phyloP scores from a whole-genome alignment of 2,888 invertebrate genomes.

The Pegoplata infirma region DNA sequence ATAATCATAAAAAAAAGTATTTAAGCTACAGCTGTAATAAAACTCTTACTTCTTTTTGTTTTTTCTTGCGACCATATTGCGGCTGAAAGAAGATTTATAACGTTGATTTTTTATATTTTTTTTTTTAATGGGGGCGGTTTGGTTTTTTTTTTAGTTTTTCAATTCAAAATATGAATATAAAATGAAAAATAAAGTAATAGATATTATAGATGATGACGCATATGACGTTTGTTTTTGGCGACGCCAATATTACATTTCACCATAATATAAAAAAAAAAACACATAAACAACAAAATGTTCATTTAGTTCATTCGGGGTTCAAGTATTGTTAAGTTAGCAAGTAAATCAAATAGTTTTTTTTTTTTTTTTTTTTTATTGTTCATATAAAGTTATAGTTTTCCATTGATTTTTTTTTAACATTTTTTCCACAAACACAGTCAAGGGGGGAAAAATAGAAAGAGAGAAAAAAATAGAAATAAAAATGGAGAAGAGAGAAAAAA shows the following conservation, averaged over 20 bases:
- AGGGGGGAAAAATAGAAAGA: conserved; percentile 68
- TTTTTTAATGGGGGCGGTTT: conserved; percentile 36
- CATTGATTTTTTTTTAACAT: conserved; percentile 11
- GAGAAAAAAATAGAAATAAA: conserved; percentile 71
- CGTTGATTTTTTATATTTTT: conserved; percentile 55
- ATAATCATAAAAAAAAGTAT: conserved; percentile 17
- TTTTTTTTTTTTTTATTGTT: not conserved
- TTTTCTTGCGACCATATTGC: conserved; percentile 95
- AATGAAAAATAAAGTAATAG: conserved; percentile 1
- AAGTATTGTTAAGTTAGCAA: conserved; percentile 8
- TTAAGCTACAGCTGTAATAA: conserved; percentile 60
- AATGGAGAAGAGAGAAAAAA: conserved; percentile 66
- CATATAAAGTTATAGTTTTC: not conserved
- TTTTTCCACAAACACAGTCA: conserved; percentile 67
- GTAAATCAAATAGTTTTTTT: conserved; percentile 15
- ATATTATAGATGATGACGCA: conserved; percentile 35
- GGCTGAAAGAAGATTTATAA: conserved; percentile 78
- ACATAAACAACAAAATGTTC: conserved; percentile 14
- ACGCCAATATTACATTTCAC: conserved; percentile 30
- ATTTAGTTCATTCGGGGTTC: conserved; percentile 2
- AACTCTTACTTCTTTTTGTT: conserved; percentile 98
- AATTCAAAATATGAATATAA: conserved; percentile 26
- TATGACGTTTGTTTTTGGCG: conserved; percentile 23
- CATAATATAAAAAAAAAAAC: too few relatives aligned
- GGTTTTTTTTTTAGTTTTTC: conserved; percentile 15